Evolutionary conservation across 1,140 invertebrate genomes (phyloP).

Genomic region (Bombus pyrosoma): DNA sequence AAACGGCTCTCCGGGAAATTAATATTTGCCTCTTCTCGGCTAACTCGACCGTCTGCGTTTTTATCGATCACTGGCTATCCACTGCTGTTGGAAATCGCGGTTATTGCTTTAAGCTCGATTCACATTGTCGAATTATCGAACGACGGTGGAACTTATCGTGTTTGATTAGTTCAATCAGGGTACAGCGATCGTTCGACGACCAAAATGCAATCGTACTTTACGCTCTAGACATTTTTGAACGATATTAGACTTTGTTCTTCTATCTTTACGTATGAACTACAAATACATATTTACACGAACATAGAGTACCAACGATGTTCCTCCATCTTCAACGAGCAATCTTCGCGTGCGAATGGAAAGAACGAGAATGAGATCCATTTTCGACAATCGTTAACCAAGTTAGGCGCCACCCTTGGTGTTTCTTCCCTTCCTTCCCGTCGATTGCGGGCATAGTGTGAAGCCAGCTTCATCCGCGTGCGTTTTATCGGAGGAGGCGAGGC

Average conservation of each 20-base stretch:
- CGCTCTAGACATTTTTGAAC: too few relatives aligned
- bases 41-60: background rate
- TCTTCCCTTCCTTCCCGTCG: background rate
- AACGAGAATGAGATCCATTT: background rate
- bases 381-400: background rate
- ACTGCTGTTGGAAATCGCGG: background rate
- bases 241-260: background rate
- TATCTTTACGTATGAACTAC: background rate
- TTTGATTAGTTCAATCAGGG: too few relatives aligned
- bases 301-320: background rate
- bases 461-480: background rate
- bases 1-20: background rate
- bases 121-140: background rate
- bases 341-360: background rate
- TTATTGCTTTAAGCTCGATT: background rate
- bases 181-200: too few relatives aligned
- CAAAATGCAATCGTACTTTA: too few relatives aligned
- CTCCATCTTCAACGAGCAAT: background rate
- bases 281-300: background rate
- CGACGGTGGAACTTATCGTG: too few relatives aligned
- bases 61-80: background rate
- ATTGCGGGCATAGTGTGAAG: background rate
- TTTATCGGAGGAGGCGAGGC: conserved; percentile 6
- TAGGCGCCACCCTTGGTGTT: background rate
- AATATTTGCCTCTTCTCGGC: conserved; percentile 5